A percentile compares a stretch with the other conserved stretches of the same genome.
Conservation (phyloP, 92 coral and sea anemone species). For the Ricordea florida region DNA sequence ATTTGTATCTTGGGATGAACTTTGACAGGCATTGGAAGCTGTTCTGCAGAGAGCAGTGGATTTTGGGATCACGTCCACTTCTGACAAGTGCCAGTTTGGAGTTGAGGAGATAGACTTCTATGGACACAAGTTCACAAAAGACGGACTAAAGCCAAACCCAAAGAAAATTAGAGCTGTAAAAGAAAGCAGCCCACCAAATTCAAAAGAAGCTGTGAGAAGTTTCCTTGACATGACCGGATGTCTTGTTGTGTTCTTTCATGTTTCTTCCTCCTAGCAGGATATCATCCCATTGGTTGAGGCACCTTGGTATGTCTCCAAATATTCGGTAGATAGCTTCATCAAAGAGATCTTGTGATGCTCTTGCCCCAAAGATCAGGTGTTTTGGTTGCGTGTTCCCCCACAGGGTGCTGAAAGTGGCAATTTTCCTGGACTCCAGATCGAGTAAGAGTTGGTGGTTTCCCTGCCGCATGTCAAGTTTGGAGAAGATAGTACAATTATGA, state of each 20-base stretch:
- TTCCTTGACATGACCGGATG: conserved; percentile 45
- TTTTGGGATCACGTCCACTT: conserved; percentile 35
- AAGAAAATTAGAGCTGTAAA: too few relatives aligned
- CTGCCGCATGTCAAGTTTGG: conserved; percentile 61
- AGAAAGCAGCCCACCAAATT: conserved; percentile 30
- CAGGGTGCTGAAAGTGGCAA: conserved; percentile 70
- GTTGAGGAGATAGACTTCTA: conserved; percentile 29
- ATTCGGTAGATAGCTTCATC: conserved; percentile 65
- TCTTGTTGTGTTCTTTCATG: conserved; percentile 44
- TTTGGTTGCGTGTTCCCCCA: conserved; percentile 73
- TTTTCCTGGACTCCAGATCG: conserved; percentile 62
- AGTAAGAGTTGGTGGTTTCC: conserved; percentile 65
- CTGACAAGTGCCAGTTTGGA: conserved; percentile 40
- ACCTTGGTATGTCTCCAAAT: conserved; percentile 61
- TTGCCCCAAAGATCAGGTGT: conserved; percentile 66
- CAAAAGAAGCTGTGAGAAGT: conserved; percentile 61
- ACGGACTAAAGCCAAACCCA: too few relatives aligned
- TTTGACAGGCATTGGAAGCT: conserved; percentile 54
- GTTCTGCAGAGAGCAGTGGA: conserved; percentile 41
- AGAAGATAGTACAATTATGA: conserved; percentile 45
- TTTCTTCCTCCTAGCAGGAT: conserved; percentile 47
- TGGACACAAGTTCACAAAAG: conserved; percentile 56
- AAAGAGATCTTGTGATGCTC: conserved; percentile 71
- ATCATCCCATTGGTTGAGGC: conserved; percentile 61
- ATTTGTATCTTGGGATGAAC: conserved; percentile 59